Evolutionary conservation across 2,797 vertebrate genomes (phyloP).

Genomic region (Diplodus sargus): DNA sequence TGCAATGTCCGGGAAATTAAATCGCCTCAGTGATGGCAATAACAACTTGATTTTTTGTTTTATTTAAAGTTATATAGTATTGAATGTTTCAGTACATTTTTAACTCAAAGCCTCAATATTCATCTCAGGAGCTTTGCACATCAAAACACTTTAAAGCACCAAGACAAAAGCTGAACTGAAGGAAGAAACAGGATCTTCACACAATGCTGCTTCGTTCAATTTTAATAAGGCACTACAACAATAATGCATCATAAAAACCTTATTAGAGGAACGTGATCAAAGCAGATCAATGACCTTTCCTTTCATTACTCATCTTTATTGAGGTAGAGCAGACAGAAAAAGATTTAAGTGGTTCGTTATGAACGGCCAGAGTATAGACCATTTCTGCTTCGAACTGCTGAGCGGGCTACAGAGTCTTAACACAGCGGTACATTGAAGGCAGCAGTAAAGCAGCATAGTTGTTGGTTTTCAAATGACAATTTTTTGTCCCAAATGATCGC

Average conservation of each 20-base stretch:
- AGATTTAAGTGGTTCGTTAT: neutral
- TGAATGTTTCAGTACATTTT: neutral
- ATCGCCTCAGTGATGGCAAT: neutral
- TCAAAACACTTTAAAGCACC: neutral
- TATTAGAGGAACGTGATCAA: conserved; percentile 5
- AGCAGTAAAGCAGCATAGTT: neutral
- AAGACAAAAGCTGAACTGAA: neutral
- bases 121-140: neutral
- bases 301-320: conserved; percentile 42
- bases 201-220: conserved; percentile 11
- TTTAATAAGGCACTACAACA: conserved; percentile 19
- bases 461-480: too few species aligned
- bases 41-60: neutral
- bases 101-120: neutral
- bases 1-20: neutral
- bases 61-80: too few species aligned
- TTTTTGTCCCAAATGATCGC: too few species aligned
- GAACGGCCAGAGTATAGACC: conserved; percentile 19
- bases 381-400: neutral
- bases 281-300: conserved; percentile 39
- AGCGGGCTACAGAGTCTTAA: neutral
- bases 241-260: conserved; percentile 28
- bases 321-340: neutral
- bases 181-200: neutral
- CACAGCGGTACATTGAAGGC: neutral